Base-by-base conservation (phyloP, 1,140 invertebrate species). In the Penaeus vannamei region DNA sequence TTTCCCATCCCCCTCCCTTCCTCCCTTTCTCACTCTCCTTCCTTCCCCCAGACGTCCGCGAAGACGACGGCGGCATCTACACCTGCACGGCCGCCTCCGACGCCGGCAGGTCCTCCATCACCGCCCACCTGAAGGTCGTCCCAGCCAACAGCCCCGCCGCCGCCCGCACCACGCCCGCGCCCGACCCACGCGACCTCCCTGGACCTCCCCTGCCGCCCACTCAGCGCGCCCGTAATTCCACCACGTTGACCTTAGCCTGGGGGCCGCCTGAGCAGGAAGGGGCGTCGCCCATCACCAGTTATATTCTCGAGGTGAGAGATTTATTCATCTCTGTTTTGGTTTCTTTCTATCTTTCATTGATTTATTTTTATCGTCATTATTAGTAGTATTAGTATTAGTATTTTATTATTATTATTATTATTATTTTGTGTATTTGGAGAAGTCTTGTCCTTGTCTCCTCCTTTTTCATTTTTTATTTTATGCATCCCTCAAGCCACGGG, bases 61-160 rank as follows among this genome's bases (percentile, higher is more conserved):
- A 94, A 17, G 94, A 94, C 42, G 97, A 97, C 93, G 95, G 95
- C 12, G 97, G 96, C 3, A 91, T 96, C 53, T 97, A 97, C 93
- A 96, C 96, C n/a, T 97, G 97, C 92, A 95, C 95, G 42, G 97
- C 96, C 5, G 95, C 95, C 3, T 97, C 97, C 69, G 95, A 96
- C 89, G 96, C 96, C 90, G 97, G 97, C 5, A 96, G 66, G 53
- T 85, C 91, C 61, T 23, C 83, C 53, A 64, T 79, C 36, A 42
- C 19, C 69, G 46, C 53, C 59, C 83, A 81, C 82, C n/a, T 90
- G 12, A 53, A 85, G 66, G 88, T 90, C 36, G 86, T 88, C 12
- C 62, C 86, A 20, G 64, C 88, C 17, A 69, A 90, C 60, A 90
- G 85, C 23, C 42, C 46, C 20, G 89, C 83, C 26, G 91, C 91